Percentiles rank a stretch among this genome's conserved stretches.
phyloP scores from a whole-genome alignment of 92 coral and sea anemone species.

The Nematostella vectensis region DNA sequence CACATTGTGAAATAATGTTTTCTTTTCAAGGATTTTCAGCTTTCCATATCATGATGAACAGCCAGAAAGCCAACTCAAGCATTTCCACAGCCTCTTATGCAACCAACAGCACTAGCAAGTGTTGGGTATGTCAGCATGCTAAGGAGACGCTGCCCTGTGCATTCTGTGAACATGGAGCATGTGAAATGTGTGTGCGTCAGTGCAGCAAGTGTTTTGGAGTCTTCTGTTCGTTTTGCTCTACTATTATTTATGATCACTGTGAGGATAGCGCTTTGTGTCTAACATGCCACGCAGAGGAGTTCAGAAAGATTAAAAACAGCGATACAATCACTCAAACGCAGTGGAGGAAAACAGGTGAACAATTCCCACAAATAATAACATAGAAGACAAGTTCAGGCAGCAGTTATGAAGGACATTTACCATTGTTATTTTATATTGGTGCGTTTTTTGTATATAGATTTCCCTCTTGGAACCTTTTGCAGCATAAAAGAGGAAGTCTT shows the following conservation, averaged over 20 bases:
- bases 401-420: too few species aligned
- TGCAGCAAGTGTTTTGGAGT: constrained; percentile 78
- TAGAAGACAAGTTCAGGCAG: too few species aligned
- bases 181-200: constrained; percentile 90
- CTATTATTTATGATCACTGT: constrained; percentile 61
- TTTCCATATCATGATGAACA: constrained; percentile 58
- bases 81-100: background rate
- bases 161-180: constrained; percentile 66
- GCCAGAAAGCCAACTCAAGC: constrained; percentile 24
- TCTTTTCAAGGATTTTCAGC: constrained; percentile 37
- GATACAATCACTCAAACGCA: constrained; percentile 1
- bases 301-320: constrained; percentile 15
- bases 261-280: constrained; percentile 77
- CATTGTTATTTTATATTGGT: too few species aligned
- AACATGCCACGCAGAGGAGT: constrained; percentile 63
- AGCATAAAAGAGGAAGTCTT: too few species aligned
- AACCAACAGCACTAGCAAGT: constrained; percentile 16
- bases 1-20: too few species aligned
- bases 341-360: constrained; percentile 4
- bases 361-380: constrained; percentile 19
- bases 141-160: constrained; percentile 75
- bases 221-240: constrained; percentile 72
- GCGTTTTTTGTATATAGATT: too few species aligned
- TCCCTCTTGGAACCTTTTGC: too few species aligned
- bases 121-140: constrained; percentile 74